These are phyloP conservation scores for Coecobrya sp. DNA, from an alignment of 2,888 invertebrate species.

Conservation along the genomic window DNA sequence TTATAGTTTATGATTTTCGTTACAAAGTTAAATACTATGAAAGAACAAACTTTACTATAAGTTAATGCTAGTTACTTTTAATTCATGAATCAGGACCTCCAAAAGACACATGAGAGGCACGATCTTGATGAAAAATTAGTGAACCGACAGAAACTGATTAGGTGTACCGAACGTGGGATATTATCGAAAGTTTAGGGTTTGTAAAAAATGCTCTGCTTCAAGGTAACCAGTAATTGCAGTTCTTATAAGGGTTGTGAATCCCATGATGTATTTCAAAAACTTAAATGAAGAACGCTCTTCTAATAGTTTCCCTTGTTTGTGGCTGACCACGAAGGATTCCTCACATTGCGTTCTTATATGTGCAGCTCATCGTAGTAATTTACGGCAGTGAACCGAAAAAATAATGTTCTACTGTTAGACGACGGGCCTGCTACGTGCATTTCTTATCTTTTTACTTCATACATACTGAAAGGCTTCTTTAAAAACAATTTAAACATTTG, in stretches of 20 bases:
- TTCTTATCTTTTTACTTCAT: background rate
- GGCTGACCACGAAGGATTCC: constrained; percentile 55
- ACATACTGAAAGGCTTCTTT: no score
- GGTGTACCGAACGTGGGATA: background rate
- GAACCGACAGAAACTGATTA: background rate
- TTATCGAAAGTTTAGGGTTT: background rate
- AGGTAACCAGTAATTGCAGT: background rate
- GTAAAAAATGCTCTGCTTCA: background rate
- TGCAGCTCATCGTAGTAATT: constrained; percentile 57
- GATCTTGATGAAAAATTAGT: background rate
- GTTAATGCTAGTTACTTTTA: background rate
- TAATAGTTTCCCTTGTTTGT: constrained; percentile 39
- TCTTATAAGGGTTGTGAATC: background rate
- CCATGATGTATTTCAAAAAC: background rate
- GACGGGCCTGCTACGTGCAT: background rate
- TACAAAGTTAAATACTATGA: no score
- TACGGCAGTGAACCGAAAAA: constrained; percentile 70
- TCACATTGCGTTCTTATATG: no score
- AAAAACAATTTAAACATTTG: no score
- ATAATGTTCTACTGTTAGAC: constrained; percentile 26
- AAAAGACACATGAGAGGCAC: background rate
- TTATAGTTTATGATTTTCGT: no score
- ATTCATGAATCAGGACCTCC: background rate
- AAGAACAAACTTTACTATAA: no score
- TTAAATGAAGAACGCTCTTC: background rate